phyloP scores from a whole-genome alignment of 2,797 vertebrate species.

The Phyllotis vaccarum region DNA sequence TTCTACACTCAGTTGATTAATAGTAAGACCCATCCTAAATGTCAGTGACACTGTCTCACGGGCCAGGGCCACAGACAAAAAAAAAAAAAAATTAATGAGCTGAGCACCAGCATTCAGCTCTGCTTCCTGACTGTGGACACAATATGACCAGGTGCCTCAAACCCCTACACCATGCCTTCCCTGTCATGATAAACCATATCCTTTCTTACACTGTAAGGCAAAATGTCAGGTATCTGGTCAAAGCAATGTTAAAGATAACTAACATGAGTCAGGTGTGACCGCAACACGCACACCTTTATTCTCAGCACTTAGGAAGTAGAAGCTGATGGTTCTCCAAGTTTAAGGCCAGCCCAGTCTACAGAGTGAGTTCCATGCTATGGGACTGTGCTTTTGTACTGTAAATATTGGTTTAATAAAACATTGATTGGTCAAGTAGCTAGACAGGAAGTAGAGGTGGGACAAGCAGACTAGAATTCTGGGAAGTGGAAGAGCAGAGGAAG shows the following conservation, averaged over 20 bases:
- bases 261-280: background rate
- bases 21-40: background rate
- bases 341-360: background rate
- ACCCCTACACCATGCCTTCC: background rate
- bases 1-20: background rate
- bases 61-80: background rate
- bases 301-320: background rate
- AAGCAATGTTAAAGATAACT: background rate
- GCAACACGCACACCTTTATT: background rate
- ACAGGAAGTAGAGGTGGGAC: too few species aligned
- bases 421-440: too few species aligned
- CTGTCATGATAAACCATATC: background rate
- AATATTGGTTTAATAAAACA: too few species aligned
- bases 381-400: too few species aligned
- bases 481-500: too few species aligned
- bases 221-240: background rate
- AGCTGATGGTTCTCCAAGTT: background rate
- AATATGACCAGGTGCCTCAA: background rate
- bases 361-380: background rate
- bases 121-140: background rate
- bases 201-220: background rate
- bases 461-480: too few species aligned
- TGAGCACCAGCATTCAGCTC: background rate
- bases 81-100: background rate
- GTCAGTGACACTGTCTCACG: background rate